Conservation (phyloP, 2,888 invertebrate genomes). For the Lumbricus terrestris region DNA sequence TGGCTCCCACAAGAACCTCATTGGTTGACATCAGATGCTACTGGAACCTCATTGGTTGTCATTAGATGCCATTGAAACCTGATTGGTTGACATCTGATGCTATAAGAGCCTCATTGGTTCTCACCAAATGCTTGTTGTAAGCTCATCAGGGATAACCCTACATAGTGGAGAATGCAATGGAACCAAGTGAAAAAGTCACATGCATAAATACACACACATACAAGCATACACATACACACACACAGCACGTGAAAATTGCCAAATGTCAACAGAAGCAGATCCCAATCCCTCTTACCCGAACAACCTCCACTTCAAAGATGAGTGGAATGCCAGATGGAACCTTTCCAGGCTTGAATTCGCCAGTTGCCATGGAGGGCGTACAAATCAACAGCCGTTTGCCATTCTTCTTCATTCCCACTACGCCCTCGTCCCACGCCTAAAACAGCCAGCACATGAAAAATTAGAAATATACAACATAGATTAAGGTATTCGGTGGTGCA, state of each 20-base stretch:
- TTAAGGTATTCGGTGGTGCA: not conserved
- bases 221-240: not conserved
- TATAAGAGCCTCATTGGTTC: no score
- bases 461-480: not conserved
- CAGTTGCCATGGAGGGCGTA: conserved; percentile 54
- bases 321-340: conserved; percentile 55
- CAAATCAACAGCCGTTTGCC: conserved; percentile 52
- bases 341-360: conserved; percentile 49
- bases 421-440: conserved; percentile 57
- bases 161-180: no score
- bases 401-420: conserved; percentile 56
- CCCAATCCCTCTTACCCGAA: conserved; percentile 46
- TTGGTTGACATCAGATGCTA: no score
- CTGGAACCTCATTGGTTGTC: no score
- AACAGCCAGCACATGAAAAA: not conserved
- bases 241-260: not conserved
- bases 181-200: no score
- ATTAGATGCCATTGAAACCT: no score
- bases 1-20: no score
- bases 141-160: no score
- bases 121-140: no score
- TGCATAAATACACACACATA: no score
- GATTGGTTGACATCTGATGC: no score
- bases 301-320: conserved; percentile 54
- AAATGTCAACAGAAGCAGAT: not conserved